Evolutionary conservation across 2,113 vertebrate species (phyloP).

Genomic region (Heterotilapia buettikoferi): DNA sequence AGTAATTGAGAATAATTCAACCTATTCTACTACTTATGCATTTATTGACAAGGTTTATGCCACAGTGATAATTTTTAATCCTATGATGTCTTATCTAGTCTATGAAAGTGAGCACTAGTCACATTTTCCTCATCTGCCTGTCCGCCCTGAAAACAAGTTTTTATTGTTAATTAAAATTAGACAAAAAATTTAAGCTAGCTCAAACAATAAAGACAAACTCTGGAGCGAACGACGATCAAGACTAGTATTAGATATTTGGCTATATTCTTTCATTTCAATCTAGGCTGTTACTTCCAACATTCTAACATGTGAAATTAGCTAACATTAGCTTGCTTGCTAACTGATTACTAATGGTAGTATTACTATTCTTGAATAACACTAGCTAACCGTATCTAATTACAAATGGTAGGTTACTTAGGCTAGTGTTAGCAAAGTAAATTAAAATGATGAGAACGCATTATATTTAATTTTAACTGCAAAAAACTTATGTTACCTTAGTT

Average conservation of each 20-base stretch:
- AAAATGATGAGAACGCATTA: background rate
- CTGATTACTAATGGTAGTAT: background rate
- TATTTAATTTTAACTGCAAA: background rate
- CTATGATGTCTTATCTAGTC: background rate
- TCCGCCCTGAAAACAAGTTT: background rate
- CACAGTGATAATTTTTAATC: background rate
- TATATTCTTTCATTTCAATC: background rate
- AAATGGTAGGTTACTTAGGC: background rate
- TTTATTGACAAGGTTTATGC: background rate
- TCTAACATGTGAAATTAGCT: background rate
- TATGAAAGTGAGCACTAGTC: background rate
- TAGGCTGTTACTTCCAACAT: background rate
- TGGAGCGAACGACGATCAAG: fast-evolving
- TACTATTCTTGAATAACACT: background rate
- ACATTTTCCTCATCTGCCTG: background rate
- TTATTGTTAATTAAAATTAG: background rate
- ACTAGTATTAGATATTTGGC: background rate
- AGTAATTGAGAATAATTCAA: background rate
- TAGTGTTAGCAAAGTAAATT: background rate
- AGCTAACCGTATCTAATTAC: background rate
- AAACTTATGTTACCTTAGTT: background rate
- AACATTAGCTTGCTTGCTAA: background rate
- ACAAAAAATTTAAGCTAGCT: background rate
- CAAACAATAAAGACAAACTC: background rate
- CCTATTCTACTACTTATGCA: background rate